Base-by-base conservation (phyloP, 2,113 vertebrate genomes). In the Rhipidura dahli region DNA sequence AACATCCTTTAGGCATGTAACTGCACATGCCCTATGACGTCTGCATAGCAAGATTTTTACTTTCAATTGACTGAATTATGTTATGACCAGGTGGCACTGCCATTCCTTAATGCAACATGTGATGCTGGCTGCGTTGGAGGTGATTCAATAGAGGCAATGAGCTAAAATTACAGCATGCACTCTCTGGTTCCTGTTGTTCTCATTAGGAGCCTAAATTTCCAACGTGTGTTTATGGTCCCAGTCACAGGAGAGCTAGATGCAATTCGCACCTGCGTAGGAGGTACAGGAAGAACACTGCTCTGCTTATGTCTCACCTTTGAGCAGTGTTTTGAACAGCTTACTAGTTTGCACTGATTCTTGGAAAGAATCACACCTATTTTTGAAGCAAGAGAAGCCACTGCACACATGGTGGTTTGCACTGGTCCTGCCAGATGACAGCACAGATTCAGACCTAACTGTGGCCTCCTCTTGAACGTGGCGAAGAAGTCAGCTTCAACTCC, bases 161-260 rank as follows among this genome's bases (percentile, higher is more conserved):
- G 39, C 30, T 87, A 59, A 90, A 28, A 47, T 53, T 39, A 19
- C 27, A 66, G 40, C 47, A 79, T 1, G 2, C 13, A 45, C 20
- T 65, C 37, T 57, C 39, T 57, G 27, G 45, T 81, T 95, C 75
- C 84, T 88, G 26, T 54, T 91, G 50, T 50, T 95, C 76, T 84
- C 45, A 61, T 76, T 73, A 70, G 61, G 26, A 91, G 40, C 40
- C 73, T 13, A 26, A 30, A 87, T 89, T 90, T 92, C 53, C 61
- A 57, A 35, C 2, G 5, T 27, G 44, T 13, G 15, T 71, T 82
- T 64, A 27, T 49, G 51, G 71, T 51, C 72, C 66, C 10, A 31
- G 20, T 69, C 45, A 76, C 6, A 61, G 69, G 50, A 85, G 33
- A 89, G 40, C 22, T 75, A 42, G 57, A 79, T 80, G 20, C 83